Evolutionary conservation across 2,113 vertebrate species (phyloP).

Genomic region (Alligator mississippiensis): DNA sequence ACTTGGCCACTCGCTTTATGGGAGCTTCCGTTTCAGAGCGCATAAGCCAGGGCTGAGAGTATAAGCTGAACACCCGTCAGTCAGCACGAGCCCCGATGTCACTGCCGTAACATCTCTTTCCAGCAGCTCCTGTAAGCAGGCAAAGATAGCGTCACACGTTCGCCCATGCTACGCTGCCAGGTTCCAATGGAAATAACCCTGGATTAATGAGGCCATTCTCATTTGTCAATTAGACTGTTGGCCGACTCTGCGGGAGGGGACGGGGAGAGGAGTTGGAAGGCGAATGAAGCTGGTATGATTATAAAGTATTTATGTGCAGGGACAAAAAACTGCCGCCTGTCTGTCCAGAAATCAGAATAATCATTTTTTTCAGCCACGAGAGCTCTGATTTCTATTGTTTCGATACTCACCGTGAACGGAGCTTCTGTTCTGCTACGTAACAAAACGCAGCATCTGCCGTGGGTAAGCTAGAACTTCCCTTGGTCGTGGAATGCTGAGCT

Average conservation of each 20-base stretch:
- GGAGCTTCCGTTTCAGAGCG: background rate
- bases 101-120: background rate
- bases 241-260: background rate
- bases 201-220: background rate
- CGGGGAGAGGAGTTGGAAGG: background rate
- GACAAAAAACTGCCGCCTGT: background rate
- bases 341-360: background rate
- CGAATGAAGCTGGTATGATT: background rate
- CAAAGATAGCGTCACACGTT: background rate
- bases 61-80: background rate
- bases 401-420: slow-evolving; percentile 17
- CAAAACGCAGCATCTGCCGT: slow-evolving; percentile 20
- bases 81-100: background rate
- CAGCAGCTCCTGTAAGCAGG: background rate
- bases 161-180: background rate
- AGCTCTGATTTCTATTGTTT: background rate
- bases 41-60: background rate
- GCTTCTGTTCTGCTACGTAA: slow-evolving; percentile 36
- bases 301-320: background rate
- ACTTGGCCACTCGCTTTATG: background rate
- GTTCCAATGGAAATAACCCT: background rate
- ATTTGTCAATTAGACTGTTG: background rate
- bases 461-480: slow-evolving; percentile 20
- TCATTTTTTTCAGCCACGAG: background rate
- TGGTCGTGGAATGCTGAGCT: slow-evolving; percentile 23